Conservation (phyloP, 2,888 invertebrate genomes). For the Polyommatus iphigenia region DNA sequence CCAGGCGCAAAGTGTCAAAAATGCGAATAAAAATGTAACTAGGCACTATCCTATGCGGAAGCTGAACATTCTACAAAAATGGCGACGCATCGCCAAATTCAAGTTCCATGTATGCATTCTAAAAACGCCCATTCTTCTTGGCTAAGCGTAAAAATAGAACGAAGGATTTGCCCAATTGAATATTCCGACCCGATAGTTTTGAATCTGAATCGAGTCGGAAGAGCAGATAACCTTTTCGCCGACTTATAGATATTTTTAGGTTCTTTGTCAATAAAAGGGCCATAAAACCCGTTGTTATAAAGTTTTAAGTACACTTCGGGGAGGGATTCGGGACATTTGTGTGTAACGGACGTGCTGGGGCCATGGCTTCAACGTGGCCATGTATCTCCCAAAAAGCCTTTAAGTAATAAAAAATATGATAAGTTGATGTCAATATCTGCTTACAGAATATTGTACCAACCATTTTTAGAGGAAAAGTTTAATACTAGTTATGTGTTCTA, state of each 20-base stretch:
- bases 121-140: constrained; percentile 37
- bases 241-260: constrained; percentile 28
- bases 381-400: background rate
- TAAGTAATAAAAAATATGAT: background rate
- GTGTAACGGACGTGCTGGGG: background rate
- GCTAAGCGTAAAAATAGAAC: constrained; percentile 40
- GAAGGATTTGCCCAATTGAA: constrained; percentile 41
- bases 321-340: constrained; percentile 17
- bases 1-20: background rate
- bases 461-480: too few species aligned
- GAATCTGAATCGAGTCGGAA: constrained; percentile 34
- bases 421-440: background rate
- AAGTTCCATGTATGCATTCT: constrained; percentile 4
- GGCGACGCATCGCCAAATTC: constrained; percentile 1
- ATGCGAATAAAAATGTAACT: background rate
- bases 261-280: constrained; percentile 27
- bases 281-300: background rate
- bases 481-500: too few species aligned
- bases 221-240: constrained; percentile 27
- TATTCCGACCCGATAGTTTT: constrained; percentile 41
- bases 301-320: constrained; percentile 27
- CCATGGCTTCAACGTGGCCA: background rate
- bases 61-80: background rate
- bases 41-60: background rate
- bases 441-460: background rate